phyloP scores from a whole-genome alignment of 1,140 invertebrate genomes.

The Drosophila malerkotliana region DNA sequence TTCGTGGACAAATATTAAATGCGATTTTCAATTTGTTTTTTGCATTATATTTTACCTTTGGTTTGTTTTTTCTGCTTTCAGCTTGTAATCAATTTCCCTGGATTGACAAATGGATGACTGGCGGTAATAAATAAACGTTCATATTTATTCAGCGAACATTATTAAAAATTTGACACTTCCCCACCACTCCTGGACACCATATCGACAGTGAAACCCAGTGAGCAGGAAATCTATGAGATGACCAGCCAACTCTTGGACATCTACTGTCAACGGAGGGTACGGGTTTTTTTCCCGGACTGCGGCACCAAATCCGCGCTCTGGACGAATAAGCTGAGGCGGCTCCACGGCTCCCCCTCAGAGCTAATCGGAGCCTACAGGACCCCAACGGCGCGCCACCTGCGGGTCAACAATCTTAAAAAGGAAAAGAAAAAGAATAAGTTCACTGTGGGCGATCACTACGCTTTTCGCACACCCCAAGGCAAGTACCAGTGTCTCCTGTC shows the following conservation, averaged over 20 bases:
- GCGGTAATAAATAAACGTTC: constrained; percentile 77
- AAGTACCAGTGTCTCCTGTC: background rate
- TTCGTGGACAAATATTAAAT: constrained; percentile 76
- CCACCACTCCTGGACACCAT: background rate
- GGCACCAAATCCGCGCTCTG: constrained; percentile 66
- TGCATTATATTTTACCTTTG: constrained; percentile 28
- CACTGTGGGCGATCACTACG: constrained; percentile 72
- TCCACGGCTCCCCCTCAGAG: constrained; percentile 64
- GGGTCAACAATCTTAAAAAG: constrained; percentile 47
- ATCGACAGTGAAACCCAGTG: constrained; percentile 60
- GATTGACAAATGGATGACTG: constrained; percentile 78
- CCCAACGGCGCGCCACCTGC: constrained; percentile 49
- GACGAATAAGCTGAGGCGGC: constrained; percentile 63
- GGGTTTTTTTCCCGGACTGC: constrained; percentile 69
- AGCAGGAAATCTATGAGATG: constrained; percentile 66
- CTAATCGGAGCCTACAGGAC: constrained; percentile 68
- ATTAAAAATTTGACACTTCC: constrained; percentile 71
- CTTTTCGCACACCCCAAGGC: constrained; percentile 74
- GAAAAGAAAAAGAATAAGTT: constrained; percentile 46
- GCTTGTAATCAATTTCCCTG: constrained; percentile 82
- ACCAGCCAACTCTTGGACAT: constrained; percentile 69
- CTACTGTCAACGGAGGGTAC: constrained; percentile 68
- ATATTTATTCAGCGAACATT: constrained; percentile 70
- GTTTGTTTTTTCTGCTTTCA: constrained; percentile 53
- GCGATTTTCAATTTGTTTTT: constrained; percentile 65